Conservation (phyloP, 2,797 vertebrate genomes). For the Anguilla obscura region DNA sequence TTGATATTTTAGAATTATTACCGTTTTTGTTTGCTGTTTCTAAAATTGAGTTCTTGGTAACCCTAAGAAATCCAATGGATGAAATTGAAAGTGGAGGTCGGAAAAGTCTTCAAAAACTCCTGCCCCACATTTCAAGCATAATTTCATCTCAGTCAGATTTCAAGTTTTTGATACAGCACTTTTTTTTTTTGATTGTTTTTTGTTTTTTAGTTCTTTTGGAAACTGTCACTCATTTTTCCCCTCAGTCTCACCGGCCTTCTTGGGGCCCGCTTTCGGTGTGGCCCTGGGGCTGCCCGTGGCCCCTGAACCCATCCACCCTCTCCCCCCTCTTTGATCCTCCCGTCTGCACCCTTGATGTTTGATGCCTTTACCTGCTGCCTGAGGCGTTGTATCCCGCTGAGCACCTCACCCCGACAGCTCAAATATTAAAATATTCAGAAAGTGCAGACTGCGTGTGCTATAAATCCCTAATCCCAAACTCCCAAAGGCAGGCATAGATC, state of each 20-base stretch:
- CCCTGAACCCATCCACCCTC: not conserved
- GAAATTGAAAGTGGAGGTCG: not conserved
- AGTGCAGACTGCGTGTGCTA: no score
- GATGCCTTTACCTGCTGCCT: not conserved
- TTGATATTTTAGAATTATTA: not conserved
- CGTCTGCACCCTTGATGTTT: not conserved
- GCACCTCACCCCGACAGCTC: not conserved
- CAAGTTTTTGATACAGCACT: not conserved
- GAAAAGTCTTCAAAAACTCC: not conserved
- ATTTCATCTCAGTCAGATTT: not conserved
- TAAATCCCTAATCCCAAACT: not conserved
- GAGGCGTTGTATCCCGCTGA: not conserved
- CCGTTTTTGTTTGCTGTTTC: not conserved
- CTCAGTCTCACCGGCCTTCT: not conserved
- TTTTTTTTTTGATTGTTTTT: not conserved
- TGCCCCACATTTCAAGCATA: not conserved
- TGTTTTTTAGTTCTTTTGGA: not conserved
- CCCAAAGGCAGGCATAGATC: not conserved
- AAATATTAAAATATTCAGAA: not conserved
- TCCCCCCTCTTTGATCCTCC: not conserved
- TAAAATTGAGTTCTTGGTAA: slow-evolving; percentile 14
- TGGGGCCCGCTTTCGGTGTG: not conserved
- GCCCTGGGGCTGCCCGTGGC: not conserved
- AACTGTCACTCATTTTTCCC: not conserved
- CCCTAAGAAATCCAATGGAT: not conserved